phyloP scores from a whole-genome alignment of 2,797 vertebrate genomes.

The Spatula clypeata region DNA sequence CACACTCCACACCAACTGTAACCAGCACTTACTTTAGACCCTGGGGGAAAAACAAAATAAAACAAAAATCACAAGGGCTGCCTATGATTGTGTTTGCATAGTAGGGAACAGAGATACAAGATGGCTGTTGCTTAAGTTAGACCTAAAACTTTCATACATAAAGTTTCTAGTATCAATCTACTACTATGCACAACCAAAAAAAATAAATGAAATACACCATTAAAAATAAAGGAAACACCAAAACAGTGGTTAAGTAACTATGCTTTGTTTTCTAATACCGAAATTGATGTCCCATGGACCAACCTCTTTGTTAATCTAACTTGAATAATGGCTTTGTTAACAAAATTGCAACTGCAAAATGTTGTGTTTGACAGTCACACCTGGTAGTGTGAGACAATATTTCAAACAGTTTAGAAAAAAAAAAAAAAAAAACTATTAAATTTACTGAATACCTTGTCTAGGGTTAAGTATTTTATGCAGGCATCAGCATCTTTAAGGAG shows the following conservation, averaged over 20 bases:
- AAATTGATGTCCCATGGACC: neutral
- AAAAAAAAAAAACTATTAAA: neutral
- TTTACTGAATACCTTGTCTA: conserved; percentile 59
- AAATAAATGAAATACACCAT: neutral
- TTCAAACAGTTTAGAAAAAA: conserved; percentile 32
- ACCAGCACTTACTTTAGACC: neutral
- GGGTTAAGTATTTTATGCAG: conserved; percentile 82
- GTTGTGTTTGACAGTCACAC: conserved; percentile 19
- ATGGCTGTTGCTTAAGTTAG: neutral
- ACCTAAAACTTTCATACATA: neutral
- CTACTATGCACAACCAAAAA: neutral
- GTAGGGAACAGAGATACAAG: neutral
- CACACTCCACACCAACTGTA: neutral
- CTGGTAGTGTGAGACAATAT: conserved; percentile 3
- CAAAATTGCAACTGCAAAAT: conserved; percentile 46
- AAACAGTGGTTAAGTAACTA: neutral
- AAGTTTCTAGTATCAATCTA: neutral
- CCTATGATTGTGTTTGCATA: neutral
- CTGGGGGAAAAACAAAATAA: neutral
- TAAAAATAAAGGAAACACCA: neutral
- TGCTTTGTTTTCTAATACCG: neutral
- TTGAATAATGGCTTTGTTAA: conserved; percentile 68
- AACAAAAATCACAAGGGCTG: neutral
- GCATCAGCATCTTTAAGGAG: conserved; percentile 83
- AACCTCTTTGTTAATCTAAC: conserved; percentile 48